These are phyloP conservation scores for Phrynocephalus versicolor DNA, from an alignment of 2,113 vertebrate species.

Conservation along the genomic window DNA sequence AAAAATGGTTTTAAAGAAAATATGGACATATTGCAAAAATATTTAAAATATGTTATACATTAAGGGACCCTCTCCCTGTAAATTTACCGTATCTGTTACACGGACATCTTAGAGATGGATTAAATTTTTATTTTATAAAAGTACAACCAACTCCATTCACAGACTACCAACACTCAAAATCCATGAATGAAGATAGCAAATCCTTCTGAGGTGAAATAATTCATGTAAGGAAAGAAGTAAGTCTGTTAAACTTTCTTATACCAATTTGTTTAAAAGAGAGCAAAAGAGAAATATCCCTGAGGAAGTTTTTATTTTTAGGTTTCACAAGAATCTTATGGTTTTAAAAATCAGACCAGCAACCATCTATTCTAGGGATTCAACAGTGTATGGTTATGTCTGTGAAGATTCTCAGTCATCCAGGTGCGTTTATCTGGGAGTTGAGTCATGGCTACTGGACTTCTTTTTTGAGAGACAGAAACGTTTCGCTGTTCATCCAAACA, in stretches of 20 bases:
- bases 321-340: not conserved
- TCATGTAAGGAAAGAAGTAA: slow-evolving; percentile 2
- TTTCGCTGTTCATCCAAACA: too few relatives aligned
- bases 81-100: slow-evolving; percentile 32
- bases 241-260: slow-evolving; percentile 2
- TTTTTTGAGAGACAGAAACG: too few relatives aligned
- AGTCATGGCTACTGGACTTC: too few relatives aligned
- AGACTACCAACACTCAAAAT: not conserved
- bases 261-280: not conserved
- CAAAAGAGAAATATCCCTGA: not conserved
- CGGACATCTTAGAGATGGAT: not conserved
- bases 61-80: slow-evolving; percentile 14
- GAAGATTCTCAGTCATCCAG: too few relatives aligned
- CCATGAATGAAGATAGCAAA: not conserved
- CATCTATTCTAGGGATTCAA: not conserved
- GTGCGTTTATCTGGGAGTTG: too few relatives aligned
- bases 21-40: slow-evolving; percentile 34
- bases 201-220: slow-evolving; percentile 1
- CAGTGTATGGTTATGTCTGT: not conserved
- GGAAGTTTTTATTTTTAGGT: not conserved
- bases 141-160: not conserved
- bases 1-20: slow-evolving; percentile 36
- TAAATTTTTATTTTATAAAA: slow-evolving; percentile 7
- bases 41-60: slow-evolving; percentile 9
- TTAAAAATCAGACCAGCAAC: not conserved